Conservation (phyloP, 2,888 invertebrate genomes). For the Proisotoma minuta region DNA sequence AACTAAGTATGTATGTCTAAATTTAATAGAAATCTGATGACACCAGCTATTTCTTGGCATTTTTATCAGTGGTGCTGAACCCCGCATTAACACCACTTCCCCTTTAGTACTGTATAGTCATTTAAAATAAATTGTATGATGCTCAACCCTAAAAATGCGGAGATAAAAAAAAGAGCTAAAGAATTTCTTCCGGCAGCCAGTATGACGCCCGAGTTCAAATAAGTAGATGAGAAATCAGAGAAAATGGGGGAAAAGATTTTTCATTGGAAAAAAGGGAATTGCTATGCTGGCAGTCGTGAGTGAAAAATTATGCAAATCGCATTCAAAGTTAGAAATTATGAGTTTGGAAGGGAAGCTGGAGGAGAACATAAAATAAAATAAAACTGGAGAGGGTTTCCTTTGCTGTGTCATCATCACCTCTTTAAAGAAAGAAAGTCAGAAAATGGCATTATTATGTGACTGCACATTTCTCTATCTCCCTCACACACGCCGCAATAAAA, state of each 20-base stretch:
- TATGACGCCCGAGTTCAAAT: background rate
- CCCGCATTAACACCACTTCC: background rate
- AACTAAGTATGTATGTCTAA: no score
- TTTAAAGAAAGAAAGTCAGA: slow-evolving; percentile 26
- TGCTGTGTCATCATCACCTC: slow-evolving; percentile 11
- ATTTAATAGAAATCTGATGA: background rate
- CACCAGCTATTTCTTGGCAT: background rate
- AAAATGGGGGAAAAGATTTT: slow-evolving; percentile 42
- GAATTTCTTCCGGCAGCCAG: background rate
- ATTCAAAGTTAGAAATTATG: slow-evolving; percentile 48
- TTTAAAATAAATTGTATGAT: background rate
- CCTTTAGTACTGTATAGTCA: background rate
- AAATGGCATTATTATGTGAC: slow-evolving; percentile 8
- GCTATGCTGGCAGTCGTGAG: slow-evolving; percentile 42
- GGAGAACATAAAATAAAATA: slow-evolving; percentile 17
- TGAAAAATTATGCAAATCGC: slow-evolving; percentile 48
- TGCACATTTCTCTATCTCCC: slow-evolving; percentile 7
- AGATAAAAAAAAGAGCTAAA: background rate
- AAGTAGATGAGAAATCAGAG: slow-evolving; percentile 22
- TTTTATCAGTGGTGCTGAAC: no score
- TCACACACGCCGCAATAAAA: slow-evolving; percentile 15
- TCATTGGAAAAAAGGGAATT: slow-evolving; percentile 44
- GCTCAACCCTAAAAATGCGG: background rate
- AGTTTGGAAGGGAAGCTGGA: slow-evolving; percentile 36
- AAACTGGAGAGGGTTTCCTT: slow-evolving; percentile 20